These are phyloP conservation scores for Labia minor DNA, from an alignment of 2,888 invertebrate genomes.

Conservation along the genomic window DNA sequence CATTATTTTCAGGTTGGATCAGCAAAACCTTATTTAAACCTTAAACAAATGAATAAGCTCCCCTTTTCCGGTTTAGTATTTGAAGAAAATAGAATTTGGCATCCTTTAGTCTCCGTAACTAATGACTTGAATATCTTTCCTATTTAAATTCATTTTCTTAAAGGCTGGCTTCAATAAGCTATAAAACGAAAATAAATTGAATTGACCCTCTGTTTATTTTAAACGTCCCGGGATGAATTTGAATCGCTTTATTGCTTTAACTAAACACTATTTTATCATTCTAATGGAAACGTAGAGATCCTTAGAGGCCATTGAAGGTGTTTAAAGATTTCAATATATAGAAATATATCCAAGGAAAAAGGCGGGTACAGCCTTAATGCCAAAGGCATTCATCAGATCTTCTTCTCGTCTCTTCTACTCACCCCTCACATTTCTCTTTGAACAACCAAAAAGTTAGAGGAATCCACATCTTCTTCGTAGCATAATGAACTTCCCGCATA, in stretches of 20 bases:
- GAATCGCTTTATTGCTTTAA: background rate
- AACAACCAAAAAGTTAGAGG: background rate
- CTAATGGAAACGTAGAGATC: background rate
- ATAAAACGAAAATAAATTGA: background rate
- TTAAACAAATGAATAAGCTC: no score
- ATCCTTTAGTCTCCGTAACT: background rate
- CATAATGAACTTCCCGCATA: slow-evolving; percentile 4
- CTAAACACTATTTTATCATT: background rate
- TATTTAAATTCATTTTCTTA: background rate
- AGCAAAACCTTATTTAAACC: no score
- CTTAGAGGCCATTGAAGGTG: background rate
- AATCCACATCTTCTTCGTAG: background rate
- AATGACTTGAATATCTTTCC: background rate
- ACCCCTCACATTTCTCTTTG: no score
- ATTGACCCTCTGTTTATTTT: background rate
- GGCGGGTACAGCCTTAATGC: background rate
- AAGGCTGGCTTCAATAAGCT: background rate
- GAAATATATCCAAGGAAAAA: background rate
- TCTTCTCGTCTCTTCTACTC: no score
- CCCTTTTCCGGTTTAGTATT: background rate
- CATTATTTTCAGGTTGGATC: no score
- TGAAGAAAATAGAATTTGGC: background rate
- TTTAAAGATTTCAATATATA: background rate
- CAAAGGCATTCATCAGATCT: background rate
- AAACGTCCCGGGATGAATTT: background rate